phyloP scores from a whole-genome alignment of 2,797 vertebrate species.

The Neosilurus mollespiculum region DNA sequence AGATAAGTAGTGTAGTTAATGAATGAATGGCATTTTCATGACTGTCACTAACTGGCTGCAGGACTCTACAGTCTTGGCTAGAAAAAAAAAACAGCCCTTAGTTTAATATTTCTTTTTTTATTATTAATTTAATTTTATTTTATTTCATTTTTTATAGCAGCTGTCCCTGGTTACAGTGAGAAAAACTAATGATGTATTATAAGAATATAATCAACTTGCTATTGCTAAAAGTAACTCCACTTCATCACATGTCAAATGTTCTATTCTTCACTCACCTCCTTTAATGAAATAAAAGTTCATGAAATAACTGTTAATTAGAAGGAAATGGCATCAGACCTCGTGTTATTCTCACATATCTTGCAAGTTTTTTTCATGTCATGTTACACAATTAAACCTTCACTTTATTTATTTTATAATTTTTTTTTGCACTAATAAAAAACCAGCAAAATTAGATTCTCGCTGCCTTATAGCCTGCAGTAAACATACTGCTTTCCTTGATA shows the following conservation, averaged over 20 bases:
- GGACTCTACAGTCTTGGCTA: background rate
- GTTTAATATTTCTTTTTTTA: too few species aligned
- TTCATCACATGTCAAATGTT: background rate
- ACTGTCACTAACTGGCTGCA: background rate
- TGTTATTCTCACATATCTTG: background rate
- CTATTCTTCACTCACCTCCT: background rate
- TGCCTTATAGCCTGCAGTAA: background rate
- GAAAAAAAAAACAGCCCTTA: background rate
- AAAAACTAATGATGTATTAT: background rate
- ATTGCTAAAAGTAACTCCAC: background rate
- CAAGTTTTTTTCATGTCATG: background rate
- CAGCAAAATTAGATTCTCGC: background rate
- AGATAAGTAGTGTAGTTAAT: too few species aligned
- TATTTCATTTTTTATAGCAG: background rate
- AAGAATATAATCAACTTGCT: background rate
- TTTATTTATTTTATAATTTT: background rate
- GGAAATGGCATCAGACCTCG: background rate
- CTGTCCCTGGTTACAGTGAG: background rate
- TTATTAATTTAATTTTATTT: too few species aligned
- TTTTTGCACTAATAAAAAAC: background rate
- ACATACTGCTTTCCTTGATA: background rate
- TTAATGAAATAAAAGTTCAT: background rate
- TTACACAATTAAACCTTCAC: background rate
- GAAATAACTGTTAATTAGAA: background rate
- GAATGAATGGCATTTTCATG: background rate